These are phyloP conservation scores for Poeciliopsis gracilis DNA, from an alignment of 2,797 vertebrate genomes.

Conservation along the genomic window DNA sequence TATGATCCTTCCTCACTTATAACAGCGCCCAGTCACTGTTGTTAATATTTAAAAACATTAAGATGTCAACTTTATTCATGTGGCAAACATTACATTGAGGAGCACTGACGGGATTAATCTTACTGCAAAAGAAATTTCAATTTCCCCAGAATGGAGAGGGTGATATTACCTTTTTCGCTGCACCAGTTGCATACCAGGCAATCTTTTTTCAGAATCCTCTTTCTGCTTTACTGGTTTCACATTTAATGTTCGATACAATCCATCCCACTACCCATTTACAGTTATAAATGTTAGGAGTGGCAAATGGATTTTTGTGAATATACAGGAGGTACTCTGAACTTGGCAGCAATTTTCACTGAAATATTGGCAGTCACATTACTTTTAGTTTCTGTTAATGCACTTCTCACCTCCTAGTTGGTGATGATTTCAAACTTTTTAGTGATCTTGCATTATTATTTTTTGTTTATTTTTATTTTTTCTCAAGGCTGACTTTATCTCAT, in stretches of 20 bases:
- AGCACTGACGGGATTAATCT: not conserved
- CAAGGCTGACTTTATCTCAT: conserved; percentile 11
- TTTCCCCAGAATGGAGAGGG: conserved; percentile 1
- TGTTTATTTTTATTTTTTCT: conserved; percentile 36
- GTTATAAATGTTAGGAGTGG: conserved; percentile 48
- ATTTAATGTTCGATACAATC: conserved; percentile 33
- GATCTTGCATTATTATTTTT: conserved; percentile 46
- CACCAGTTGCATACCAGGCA: conserved; percentile 14
- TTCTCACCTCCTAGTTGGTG: conserved; percentile 52
- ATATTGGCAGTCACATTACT: conserved; percentile 55
- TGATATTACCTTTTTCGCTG: not conserved
- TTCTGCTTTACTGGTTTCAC: conserved; percentile 45
- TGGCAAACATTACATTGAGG: not conserved
- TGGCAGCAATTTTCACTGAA: conserved; percentile 36
- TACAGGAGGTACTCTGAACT: conserved; percentile 18
- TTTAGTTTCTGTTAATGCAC: conserved; percentile 48
- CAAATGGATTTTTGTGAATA: conserved; percentile 54
- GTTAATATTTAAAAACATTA: not conserved
- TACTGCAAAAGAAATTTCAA: not conserved
- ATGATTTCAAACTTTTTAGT: conserved; percentile 60
- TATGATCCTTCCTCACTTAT: not conserved
- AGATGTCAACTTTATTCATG: not conserved
- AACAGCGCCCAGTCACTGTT: not conserved
- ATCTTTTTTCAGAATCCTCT: conserved; percentile 10
- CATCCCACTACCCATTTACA: conserved; percentile 13